Conservation (phyloP, 2,797 vertebrate genomes). For the Denticeps clupeoides region DNA sequence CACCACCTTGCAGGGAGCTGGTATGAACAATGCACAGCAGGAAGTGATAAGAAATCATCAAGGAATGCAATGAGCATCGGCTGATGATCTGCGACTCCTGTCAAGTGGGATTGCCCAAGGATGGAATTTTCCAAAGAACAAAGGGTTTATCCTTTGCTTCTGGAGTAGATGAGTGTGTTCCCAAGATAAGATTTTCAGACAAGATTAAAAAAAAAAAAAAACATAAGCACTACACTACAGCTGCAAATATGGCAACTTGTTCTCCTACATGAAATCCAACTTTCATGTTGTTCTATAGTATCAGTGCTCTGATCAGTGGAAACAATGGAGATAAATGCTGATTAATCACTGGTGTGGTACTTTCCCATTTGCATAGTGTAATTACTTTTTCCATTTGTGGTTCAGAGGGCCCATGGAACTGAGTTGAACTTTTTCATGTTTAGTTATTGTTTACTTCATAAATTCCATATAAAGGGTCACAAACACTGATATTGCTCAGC, state of each 20-base stretch:
- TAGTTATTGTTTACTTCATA: neutral
- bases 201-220: too few relatives aligned
- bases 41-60: slow-evolving; percentile 19
- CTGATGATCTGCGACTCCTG: slow-evolving; percentile 11
- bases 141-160: slow-evolving; percentile 23
- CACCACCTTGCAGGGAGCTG: neutral
- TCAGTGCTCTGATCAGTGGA: neutral
- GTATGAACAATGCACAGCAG: neutral
- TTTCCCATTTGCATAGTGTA: slow-evolving; percentile 1
- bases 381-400: neutral
- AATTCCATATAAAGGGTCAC: too few relatives aligned
- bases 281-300: neutral
- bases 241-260: too few relatives aligned
- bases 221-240: too few relatives aligned
- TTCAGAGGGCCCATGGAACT: too few relatives aligned
- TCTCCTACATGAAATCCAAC: too few relatives aligned
- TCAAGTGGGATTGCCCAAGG: slow-evolving; percentile 16
- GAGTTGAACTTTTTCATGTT: neutral
- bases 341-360: neutral
- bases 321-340: neutral
- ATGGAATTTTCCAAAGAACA: slow-evolving; percentile 28
- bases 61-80: neutral
- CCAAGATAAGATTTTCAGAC: slow-evolving; percentile 43
- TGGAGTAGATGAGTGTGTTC: slow-evolving; percentile 33
- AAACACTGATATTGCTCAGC: slow-evolving; percentile 5